phyloP scores from a whole-genome alignment of 1,140 invertebrate species.

The Sycobia sp. region DNA sequence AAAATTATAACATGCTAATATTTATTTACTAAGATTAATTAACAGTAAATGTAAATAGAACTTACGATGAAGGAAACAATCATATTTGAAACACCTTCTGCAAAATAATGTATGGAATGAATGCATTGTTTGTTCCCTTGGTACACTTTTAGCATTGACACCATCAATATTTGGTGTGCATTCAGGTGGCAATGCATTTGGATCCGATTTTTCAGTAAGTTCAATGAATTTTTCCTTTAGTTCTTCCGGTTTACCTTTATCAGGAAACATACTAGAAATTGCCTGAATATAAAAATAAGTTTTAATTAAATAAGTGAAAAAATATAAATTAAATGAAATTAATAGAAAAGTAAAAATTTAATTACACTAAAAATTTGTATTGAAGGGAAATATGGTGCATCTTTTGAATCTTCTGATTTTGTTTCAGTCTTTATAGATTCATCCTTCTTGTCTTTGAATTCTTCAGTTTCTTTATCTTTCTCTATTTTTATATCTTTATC shows the following conservation, averaged over 20 bases:
- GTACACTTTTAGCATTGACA: constrained; percentile 86
- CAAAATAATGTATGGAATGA: constrained; percentile 97
- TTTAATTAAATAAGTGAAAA: neutral
- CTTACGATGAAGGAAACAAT: constrained; percentile 91
- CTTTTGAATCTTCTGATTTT: constrained; percentile 47
- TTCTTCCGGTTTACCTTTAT: constrained; percentile 88
- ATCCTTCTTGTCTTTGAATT: constrained; percentile 22
- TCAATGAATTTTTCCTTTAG: constrained; percentile 92
- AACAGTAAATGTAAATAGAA: constrained; percentile 28
- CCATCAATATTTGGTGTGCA: constrained; percentile 98
- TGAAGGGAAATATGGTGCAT: constrained; percentile 50
- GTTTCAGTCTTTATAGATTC: constrained; percentile 45
- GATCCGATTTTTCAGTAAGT: constrained; percentile 82
- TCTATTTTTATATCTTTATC: constrained; percentile 45
- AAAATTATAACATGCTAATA: no score
- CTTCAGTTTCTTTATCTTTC: constrained; percentile 48
- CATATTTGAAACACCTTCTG: constrained; percentile 95
- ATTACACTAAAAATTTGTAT: constrained; percentile 59
- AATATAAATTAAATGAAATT: constrained; percentile 2
- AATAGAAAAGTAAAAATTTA: neutral
- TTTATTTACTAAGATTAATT: no score
- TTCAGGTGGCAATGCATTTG: constrained; percentile 82
- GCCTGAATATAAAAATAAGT: constrained; percentile 64
- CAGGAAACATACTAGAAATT: constrained; percentile 89
- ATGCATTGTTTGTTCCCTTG: constrained; percentile 93